These are phyloP conservation scores for Muschampia staudingeri DNA, from an alignment of 2,888 invertebrate genomes.

Conservation along the genomic window DNA sequence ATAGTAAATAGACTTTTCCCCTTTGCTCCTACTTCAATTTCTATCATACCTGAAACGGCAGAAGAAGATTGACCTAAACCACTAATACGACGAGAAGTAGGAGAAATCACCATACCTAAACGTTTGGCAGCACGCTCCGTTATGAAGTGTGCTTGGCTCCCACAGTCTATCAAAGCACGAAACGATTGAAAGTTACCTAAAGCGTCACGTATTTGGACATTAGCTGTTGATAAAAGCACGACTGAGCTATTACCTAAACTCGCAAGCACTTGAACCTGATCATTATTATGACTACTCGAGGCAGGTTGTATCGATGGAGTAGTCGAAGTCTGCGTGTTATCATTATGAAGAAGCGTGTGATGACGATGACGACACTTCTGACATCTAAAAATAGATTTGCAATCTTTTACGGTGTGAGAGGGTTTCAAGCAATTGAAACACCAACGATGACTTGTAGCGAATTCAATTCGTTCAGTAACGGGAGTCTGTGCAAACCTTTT, in stretches of 20 bases:
- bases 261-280: background rate
- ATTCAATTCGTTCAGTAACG: background rate
- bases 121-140: background rate
- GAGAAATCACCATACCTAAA: background rate
- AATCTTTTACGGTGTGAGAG: background rate
- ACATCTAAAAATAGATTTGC: background rate
- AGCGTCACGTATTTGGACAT: background rate
- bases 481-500: background rate
- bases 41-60: background rate
- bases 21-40: background rate
- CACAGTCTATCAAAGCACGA: slow-evolving; percentile 6
- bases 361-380: slow-evolving; percentile 7
- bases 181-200: background rate
- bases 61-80: slow-evolving; percentile 5
- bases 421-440: slow-evolving; percentile 2
- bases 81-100: background rate
- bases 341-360: background rate
- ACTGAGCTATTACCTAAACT: slow-evolving; percentile 3
- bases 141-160: slow-evolving; percentile 7
- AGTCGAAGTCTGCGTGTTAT: background rate
- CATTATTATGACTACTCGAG: background rate
- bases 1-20: background rate
- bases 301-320: background rate
- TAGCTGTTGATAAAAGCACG: background rate
- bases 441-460: background rate